phyloP scores from a whole-genome alignment of 2,113 vertebrate species.

The Ammodytes dubius region DNA sequence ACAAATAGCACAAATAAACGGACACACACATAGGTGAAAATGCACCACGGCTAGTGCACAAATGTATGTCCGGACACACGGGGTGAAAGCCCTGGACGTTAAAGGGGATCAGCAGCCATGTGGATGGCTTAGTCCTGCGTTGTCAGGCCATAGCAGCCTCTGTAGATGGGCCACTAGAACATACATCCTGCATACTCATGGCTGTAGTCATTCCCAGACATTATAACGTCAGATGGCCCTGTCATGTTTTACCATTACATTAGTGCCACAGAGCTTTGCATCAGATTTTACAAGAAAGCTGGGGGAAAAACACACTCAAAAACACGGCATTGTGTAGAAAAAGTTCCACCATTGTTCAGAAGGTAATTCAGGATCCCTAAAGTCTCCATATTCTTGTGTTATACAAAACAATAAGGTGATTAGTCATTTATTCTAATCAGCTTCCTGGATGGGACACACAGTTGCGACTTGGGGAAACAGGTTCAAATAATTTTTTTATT shows the following conservation, averaged over 20 bases:
- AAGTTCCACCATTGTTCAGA: not conserved
- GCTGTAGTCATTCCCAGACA: not conserved
- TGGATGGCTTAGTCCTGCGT: slow-evolving; percentile 57
- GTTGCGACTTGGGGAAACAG: not conserved
- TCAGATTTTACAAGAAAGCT: not conserved
- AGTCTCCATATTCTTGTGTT: not conserved
- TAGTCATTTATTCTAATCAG: not conserved
- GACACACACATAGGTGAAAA: slow-evolving; percentile 29
- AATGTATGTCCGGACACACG: slow-evolving; percentile 21
- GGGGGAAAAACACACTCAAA: not conserved
- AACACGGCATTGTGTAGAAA: too few species aligned
- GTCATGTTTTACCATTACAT: too few species aligned
- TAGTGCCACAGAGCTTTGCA: not conserved
- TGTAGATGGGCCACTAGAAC: slow-evolving; percentile 33
- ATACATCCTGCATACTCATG: slow-evolving; percentile 13
- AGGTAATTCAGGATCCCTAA: not conserved
- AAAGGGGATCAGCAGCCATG: slow-evolving; percentile 53
- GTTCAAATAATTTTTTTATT: not conserved
- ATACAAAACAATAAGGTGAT: not conserved
- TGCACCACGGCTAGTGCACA: not conserved
- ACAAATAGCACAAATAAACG: slow-evolving; percentile 28
- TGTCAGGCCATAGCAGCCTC: slow-evolving; percentile 59
- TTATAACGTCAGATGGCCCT: too few species aligned
- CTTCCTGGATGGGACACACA: not conserved
- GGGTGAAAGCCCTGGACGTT: slow-evolving; percentile 46